Evolutionary conservation across 1,140 invertebrate species (phyloP).

Genomic region (Dreissena rostriformis): DNA sequence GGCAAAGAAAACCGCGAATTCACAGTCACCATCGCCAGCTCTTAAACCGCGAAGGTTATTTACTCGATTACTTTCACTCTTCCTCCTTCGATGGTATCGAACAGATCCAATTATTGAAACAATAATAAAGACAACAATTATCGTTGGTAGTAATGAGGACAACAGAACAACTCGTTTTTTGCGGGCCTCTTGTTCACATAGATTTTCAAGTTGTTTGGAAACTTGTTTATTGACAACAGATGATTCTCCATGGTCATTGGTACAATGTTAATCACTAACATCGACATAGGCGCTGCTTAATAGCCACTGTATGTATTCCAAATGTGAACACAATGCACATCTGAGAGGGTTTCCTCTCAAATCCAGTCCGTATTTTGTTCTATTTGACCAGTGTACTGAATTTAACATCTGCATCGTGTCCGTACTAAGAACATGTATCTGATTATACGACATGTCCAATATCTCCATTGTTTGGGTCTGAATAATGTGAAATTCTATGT

Average conservation of each 20-base stretch:
- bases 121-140: not conserved
- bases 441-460: conserved; percentile 1
- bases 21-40: not conserved
- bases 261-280: not conserved
- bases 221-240: not conserved
- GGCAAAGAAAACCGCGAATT: conserved; percentile 16
- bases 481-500: not conserved
- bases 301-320: not conserved
- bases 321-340: not conserved
- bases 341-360: not conserved
- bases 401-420: not conserved
- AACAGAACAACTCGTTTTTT: not conserved
- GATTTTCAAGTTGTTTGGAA: not conserved
- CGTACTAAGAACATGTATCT: conserved; percentile 3
- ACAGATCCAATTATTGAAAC: not conserved
- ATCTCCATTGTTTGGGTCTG: not conserved
- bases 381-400: not conserved
- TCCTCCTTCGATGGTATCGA: too few species aligned
- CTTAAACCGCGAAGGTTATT: not conserved
- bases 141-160: not conserved
- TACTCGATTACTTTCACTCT: not conserved
- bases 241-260: not conserved
- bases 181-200: not conserved
- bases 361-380: not conserved
- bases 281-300: not conserved